Evolutionary conservation across 2,113 vertebrate species (phyloP).

Genomic region (Otus sunia): DNA sequence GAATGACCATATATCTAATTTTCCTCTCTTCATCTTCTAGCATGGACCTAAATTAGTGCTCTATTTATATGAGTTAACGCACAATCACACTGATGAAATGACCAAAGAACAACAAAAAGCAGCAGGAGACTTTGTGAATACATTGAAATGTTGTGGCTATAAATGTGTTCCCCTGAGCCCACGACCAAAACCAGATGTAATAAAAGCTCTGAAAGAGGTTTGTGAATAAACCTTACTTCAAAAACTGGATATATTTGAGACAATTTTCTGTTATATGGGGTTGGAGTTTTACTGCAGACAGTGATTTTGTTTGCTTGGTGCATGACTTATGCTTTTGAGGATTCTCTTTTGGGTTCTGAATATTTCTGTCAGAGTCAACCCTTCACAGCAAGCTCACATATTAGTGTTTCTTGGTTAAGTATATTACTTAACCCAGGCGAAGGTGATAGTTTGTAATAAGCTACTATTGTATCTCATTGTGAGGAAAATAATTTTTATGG

Average conservation of each 20-base stretch:
- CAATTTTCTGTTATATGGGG: background rate
- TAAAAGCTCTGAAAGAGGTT: conserved; percentile 90
- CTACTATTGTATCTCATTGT: background rate
- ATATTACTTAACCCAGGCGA: background rate
- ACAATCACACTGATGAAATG: conserved; percentile 83
- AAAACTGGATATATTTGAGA: background rate
- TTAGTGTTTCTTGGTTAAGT: background rate
- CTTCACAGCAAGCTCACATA: background rate
- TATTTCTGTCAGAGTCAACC: background rate
- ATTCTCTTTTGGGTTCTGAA: background rate
- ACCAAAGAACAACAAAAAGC: conserved; percentile 82
- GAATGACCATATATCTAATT: background rate
- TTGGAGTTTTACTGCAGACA: background rate
- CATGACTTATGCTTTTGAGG: background rate
- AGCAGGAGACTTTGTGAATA: conserved; percentile 83
- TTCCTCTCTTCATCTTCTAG: conserved; percentile 65
- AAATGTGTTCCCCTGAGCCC: conserved; percentile 84
- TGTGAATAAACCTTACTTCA: conserved; percentile 15
- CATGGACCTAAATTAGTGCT: conserved; percentile 93
- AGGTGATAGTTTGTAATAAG: background rate
- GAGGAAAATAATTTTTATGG: background rate
- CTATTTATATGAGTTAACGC: conserved; percentile 91
- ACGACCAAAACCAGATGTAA: conserved; percentile 83
- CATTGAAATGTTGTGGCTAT: conserved; percentile 87
- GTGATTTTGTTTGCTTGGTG: background rate